phyloP scores from a whole-genome alignment of 1,140 invertebrate genomes.

The Onthophagus taurus region DNA sequence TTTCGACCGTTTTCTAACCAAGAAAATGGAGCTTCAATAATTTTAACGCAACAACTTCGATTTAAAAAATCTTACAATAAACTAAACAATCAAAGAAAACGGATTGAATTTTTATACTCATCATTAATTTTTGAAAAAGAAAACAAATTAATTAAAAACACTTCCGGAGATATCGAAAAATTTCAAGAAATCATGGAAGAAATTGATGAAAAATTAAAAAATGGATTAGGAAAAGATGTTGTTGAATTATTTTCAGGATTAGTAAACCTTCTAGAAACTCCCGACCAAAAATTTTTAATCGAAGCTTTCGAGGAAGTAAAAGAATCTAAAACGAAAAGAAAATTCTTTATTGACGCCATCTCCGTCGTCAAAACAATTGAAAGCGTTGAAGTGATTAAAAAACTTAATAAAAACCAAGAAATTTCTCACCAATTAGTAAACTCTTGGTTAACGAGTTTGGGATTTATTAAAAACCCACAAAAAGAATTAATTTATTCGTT shows the following conservation, averaged over 20 bases:
- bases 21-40: slow-evolving; percentile 40
- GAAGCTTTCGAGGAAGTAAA: slow-evolving; percentile 11
- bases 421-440: slow-evolving; percentile 40
- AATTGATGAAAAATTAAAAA: slow-evolving; percentile 20
- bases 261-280: slow-evolving; percentile 40
- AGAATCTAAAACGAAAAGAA: slow-evolving; percentile 27
- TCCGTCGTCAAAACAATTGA: slow-evolving; percentile 49
- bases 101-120: background rate
- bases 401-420: slow-evolving; percentile 45
- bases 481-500: slow-evolving; percentile 11
- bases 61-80: slow-evolving; percentile 31
- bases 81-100: background rate
- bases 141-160: background rate
- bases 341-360: slow-evolving; percentile 49
- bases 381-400: slow-evolving; percentile 48
- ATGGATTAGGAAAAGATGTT: slow-evolving; percentile 39
- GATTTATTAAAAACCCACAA: slow-evolving; percentile 36
- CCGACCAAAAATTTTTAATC: slow-evolving; percentile 23
- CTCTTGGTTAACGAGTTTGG: slow-evolving; percentile 51
- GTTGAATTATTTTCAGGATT: slow-evolving; percentile 42
- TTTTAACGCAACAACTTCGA: slow-evolving; percentile 37
- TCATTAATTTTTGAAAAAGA: background rate
- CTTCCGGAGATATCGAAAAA: background rate
- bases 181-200: background rate
- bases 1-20: slow-evolving; percentile 49